Conservation (phyloP, 2,888 invertebrate genomes). For the Ectropis crepuscularia region DNA sequence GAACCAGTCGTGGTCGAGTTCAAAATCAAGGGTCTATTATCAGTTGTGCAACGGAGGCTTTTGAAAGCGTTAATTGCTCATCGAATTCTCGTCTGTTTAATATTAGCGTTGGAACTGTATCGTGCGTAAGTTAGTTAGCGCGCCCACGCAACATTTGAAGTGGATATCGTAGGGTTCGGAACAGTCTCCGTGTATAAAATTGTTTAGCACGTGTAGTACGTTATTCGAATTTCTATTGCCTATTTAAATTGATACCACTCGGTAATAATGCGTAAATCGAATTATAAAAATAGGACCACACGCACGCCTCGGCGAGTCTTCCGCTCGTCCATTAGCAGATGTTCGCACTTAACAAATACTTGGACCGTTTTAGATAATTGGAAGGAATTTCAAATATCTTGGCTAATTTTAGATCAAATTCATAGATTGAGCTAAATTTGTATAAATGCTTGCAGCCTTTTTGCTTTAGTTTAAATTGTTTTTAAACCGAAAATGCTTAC, state of each 20-base stretch:
- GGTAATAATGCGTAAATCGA: constrained; percentile 38
- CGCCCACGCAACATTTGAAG: constrained; percentile 39
- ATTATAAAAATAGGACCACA: constrained; percentile 44
- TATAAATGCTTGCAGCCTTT: background rate
- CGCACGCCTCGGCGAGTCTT: constrained; percentile 33
- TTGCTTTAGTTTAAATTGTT: too few relatives aligned
- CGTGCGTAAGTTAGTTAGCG: constrained; percentile 29
- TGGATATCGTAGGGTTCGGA: constrained; percentile 31
- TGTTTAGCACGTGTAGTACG: constrained; percentile 33
- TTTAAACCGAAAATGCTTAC: too few relatives aligned
- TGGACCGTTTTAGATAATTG: constrained; percentile 26
- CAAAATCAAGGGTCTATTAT: constrained; percentile 56
- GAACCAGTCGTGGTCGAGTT: constrained; percentile 41
- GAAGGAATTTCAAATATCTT: constrained; percentile 21
- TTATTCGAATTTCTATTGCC: constrained; percentile 40
- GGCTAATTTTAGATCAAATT: constrained; percentile 15
- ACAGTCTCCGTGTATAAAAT: constrained; percentile 24
- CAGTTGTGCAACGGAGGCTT: constrained; percentile 54
- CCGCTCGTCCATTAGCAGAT: constrained; percentile 30
- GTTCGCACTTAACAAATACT: constrained; percentile 24
- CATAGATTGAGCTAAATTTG: constrained; percentile 4
- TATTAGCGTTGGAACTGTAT: constrained; percentile 40
- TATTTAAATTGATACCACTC: constrained; percentile 38
- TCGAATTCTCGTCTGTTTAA: constrained; percentile 65
- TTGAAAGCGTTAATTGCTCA: constrained; percentile 65